These are phyloP conservation scores for Drosophila sproati DNA, from an alignment of 1,140 invertebrate genomes.

Conservation along the genomic window DNA sequence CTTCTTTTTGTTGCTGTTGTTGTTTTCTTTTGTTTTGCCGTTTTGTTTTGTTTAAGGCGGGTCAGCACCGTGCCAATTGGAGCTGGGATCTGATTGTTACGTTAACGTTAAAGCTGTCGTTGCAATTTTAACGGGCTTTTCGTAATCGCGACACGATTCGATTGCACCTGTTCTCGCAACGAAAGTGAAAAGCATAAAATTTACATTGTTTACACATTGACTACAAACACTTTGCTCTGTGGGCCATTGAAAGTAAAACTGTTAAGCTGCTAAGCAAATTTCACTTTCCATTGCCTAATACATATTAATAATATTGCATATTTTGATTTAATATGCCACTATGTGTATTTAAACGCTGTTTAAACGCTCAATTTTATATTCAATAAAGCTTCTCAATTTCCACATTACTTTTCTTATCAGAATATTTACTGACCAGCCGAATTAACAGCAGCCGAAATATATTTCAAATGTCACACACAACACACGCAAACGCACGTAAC, in stretches of 20 bases:
- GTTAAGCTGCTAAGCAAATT: conserved; percentile 47
- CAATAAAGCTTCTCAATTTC: conserved; percentile 34
- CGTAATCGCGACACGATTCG: conserved; percentile 52
- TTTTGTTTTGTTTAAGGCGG: conserved; percentile 15
- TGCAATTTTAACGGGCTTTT: conserved; percentile 73
- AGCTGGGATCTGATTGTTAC: conserved; percentile 32
- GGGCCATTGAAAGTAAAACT: conserved; percentile 67
- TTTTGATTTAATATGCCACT: conserved; percentile 33
- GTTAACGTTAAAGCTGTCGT: conserved; percentile 14
- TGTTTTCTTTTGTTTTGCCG: conserved; percentile 5
- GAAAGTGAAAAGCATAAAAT: conserved; percentile 76
- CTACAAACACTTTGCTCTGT: neutral
- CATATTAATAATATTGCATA: conserved; percentile 64
- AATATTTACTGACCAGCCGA: conserved; percentile 29
- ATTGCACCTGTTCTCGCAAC: conserved; percentile 74
- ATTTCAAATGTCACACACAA: conserved; percentile 31
- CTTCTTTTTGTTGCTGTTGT: conserved; percentile 13
- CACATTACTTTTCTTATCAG: conserved; percentile 42
- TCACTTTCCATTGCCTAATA: conserved; percentile 70
- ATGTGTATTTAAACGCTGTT: neutral
- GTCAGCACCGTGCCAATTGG: conserved; percentile 10
- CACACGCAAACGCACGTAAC: conserved; percentile 21
- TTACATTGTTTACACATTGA: conserved; percentile 60
- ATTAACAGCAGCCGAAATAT: conserved; percentile 23
- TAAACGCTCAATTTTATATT: conserved; percentile 11